These are phyloP conservation scores for Austrofundulus limnaeus DNA, from an alignment of 2,113 vertebrate genomes.

Conservation along the genomic window DNA sequence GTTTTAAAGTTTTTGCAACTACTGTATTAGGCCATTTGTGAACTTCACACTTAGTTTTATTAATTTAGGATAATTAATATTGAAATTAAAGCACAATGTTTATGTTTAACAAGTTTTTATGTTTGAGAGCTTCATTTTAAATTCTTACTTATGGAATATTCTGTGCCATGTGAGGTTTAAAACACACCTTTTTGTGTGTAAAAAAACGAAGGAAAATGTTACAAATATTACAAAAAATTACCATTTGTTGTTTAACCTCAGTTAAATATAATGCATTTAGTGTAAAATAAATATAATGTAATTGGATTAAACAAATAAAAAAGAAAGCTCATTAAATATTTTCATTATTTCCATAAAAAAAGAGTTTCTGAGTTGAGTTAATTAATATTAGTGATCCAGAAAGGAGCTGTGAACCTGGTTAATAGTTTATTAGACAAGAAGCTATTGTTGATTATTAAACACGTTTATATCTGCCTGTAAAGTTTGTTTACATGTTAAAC, in stretches of 20 bases:
- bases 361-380: conserved; percentile 14
- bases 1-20: no score
- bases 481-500: conserved; percentile 26
- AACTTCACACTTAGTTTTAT: background rate
- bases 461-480: conserved; percentile 7
- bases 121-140: background rate
- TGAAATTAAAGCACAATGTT: background rate
- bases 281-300: background rate
- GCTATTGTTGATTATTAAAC: conserved; percentile 14
- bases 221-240: conserved; percentile 2
- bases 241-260: no score
- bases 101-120: background rate
- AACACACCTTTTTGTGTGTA: background rate
- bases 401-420: conserved; percentile 28
- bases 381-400: conserved; percentile 38
- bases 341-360: no score
- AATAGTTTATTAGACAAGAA: conserved; percentile 11
- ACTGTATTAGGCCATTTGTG: background rate
- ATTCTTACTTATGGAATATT: background rate
- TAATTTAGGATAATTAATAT: background rate
- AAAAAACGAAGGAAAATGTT: conserved; percentile 11
- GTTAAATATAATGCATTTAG: no score
- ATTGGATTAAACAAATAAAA: background rate
- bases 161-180: background rate
- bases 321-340: background rate